phyloP scores from a whole-genome alignment of 2,888 invertebrate genomes.

The Odontomyia ornata region DNA sequence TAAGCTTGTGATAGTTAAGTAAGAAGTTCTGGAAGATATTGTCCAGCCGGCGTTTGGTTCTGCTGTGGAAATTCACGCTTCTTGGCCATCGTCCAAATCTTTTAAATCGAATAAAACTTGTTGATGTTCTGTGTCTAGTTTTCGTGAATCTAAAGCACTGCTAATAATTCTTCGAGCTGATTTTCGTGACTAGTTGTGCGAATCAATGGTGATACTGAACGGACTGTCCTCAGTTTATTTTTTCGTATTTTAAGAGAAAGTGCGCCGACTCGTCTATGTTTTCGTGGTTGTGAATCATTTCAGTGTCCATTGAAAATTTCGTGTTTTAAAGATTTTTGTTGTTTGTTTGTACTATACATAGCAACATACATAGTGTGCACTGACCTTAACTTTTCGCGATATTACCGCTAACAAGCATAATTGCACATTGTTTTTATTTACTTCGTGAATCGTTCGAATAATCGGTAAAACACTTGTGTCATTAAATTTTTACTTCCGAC shows the following conservation, averaged over 20 bases:
- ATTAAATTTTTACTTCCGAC: background rate
- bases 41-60: background rate
- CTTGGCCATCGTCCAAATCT: background rate
- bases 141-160: background rate
- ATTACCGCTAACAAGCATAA: background rate
- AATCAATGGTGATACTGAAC: background rate
- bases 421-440: background rate
- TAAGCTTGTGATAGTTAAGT: background rate
- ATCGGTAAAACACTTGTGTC: background rate
- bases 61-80: background rate
- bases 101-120: too few relatives aligned
- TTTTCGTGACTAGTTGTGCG: background rate
- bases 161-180: background rate
- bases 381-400: slow-evolving; percentile 3
- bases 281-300: background rate
- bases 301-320: background rate
- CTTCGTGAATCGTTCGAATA: background rate
- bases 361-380: background rate
- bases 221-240: background rate
- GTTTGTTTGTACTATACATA: background rate
- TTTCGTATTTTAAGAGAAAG: slow-evolving; percentile 14
- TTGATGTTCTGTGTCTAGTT: background rate
- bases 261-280: slow-evolving; percentile 26
- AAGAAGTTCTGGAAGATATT: background rate
- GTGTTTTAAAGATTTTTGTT: background rate